Percentiles rank a stretch among this genome's conserved stretches.
These are phyloP conservation scores for Cerceris ruficornis DNA, from an alignment of 2,888 invertebrate genomes.

Conservation along the genomic window DNA sequence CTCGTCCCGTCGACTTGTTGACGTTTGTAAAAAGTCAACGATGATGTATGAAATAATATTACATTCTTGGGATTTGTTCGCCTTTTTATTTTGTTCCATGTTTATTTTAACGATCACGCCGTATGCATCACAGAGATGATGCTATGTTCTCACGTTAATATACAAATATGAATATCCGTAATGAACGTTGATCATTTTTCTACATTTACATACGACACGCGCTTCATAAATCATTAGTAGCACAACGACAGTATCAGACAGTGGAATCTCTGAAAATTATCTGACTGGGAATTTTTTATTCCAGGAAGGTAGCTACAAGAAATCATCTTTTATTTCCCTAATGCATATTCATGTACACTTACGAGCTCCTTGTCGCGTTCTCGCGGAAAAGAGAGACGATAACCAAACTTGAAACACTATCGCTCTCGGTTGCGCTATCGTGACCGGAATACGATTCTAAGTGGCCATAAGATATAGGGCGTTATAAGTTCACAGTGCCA, in stretches of 20 bases:
- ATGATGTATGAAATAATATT: not conserved
- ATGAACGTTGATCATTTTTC: too few relatives aligned
- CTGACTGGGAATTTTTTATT: not conserved
- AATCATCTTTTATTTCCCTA: not conserved
- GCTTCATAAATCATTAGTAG: too few relatives aligned
- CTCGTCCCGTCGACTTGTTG: not conserved
- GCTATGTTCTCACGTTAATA: too few relatives aligned
- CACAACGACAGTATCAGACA: too few relatives aligned
- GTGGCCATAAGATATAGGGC: not conserved
- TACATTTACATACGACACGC: too few relatives aligned
- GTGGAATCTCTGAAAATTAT: too few relatives aligned
- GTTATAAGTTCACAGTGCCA: too few relatives aligned
- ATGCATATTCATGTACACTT: not conserved
- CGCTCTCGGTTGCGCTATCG: not conserved
- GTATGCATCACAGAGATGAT: too few relatives aligned
- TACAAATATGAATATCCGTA: too few relatives aligned
- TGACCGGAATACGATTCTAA: not conserved
- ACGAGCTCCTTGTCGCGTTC: not conserved
- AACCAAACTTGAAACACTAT: not conserved
- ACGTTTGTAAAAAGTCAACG: not conserved
- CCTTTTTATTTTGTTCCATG: too few relatives aligned
- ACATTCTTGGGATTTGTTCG: too few relatives aligned
- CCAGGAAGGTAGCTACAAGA: not conserved
- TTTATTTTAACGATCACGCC: too few relatives aligned
- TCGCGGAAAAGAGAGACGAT: not conserved